Percentiles rank a stretch among this genome's conserved stretches.
Evolutionary conservation across 2,888 invertebrate genomes (phyloP).

Genomic region (Eupeodes luniger): DNA sequence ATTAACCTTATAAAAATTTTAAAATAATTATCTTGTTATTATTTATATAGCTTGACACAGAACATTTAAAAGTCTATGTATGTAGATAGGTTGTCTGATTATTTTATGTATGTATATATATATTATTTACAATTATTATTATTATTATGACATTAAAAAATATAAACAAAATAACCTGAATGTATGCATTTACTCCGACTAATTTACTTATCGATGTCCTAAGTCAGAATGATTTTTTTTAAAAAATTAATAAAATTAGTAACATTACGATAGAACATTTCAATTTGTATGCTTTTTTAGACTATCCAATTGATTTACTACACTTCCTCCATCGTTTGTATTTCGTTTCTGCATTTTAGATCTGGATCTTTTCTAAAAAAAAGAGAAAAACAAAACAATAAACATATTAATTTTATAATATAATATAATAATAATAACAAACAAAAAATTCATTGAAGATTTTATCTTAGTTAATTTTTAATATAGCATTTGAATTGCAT

Average conservation of each 20-base stretch:
- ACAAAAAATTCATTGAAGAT: no score
- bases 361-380: slow-evolving; percentile 60
- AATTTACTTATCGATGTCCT: slow-evolving; percentile 74
- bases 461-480: no score
- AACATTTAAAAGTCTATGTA: neutral
- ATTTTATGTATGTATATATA: neutral
- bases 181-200: slow-evolving; percentile 63
- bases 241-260: neutral
- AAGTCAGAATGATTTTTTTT: slow-evolving; percentile 37
- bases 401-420: neutral
- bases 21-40: slow-evolving; percentile 45
- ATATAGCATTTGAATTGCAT: no score
- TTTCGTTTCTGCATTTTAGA: slow-evolving; percentile 61
- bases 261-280: slow-evolving; percentile 22
- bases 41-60: slow-evolving; percentile 16
- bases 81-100: neutral
- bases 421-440: no score
- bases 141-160: neutral
- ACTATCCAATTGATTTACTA: slow-evolving; percentile 54
- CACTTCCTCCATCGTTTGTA: slow-evolving; percentile 36
- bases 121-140: neutral
- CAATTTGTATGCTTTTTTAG: slow-evolving; percentile 56
- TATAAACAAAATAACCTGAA: slow-evolving; percentile 4
- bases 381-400: neutral
- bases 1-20: slow-evolving; percentile 9